These are phyloP conservation scores for Heteropelma amictum DNA, from an alignment of 2,888 invertebrate genomes.

Conservation along the genomic window DNA sequence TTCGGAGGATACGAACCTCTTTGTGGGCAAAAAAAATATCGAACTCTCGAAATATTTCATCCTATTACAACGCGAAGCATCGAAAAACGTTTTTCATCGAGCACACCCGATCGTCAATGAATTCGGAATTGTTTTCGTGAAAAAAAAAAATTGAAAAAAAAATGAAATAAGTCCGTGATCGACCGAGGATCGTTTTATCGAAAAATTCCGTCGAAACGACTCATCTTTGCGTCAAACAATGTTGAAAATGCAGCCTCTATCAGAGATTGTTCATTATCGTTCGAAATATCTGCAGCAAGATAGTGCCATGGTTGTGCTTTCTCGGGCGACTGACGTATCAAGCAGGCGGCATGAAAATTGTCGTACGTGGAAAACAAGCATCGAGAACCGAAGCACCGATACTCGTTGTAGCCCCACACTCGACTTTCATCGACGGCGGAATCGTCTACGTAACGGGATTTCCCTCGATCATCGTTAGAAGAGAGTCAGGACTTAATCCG, in stretches of 20 bases:
- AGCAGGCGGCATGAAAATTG: constrained; percentile 88
- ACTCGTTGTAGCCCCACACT: constrained; percentile 92
- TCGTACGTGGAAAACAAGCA: constrained; percentile 87
- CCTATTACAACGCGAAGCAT: no score
- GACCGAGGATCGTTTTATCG: background rate
- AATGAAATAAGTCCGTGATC: background rate
- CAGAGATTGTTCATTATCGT: constrained; percentile 19
- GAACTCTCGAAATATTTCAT: no score
- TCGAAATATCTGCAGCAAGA: constrained; percentile 72
- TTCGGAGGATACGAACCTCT: no score
- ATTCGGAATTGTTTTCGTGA: background rate
- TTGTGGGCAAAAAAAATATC: no score
- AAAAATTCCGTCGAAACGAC: background rate
- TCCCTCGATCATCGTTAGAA: constrained; percentile 90
- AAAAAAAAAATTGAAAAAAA: background rate
- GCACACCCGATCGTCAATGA: no score
- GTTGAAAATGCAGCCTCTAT: background rate
- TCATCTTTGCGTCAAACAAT: background rate
- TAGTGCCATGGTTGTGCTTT: constrained; percentile 84
- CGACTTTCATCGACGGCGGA: constrained; percentile 92
- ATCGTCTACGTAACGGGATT: constrained; percentile 90
- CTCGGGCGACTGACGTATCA: constrained; percentile 87
- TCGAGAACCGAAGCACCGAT: constrained; percentile 89
- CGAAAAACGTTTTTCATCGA: no score
- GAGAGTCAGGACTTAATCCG: constrained; percentile 88